Conservation (phyloP, 2,113 vertebrate species). For the Perca flavescens region DNA sequence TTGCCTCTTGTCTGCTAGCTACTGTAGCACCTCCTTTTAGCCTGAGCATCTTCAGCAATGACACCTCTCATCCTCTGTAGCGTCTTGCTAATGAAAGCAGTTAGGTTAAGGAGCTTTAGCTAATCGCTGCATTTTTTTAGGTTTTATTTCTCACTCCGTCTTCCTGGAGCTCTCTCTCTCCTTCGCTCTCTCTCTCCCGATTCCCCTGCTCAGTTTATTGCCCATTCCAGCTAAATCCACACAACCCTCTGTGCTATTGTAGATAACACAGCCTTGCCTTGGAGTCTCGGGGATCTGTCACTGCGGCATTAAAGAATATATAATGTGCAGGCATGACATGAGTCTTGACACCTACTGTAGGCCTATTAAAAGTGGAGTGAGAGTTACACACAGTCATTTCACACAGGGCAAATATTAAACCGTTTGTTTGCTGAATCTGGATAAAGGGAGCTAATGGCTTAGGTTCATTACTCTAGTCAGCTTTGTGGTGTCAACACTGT, state of each 20-base stretch:
- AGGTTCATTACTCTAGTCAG: slow-evolving; percentile 46
- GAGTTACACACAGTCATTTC: slow-evolving; percentile 39
- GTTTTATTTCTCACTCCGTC: slow-evolving; percentile 19
- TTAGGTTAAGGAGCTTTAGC: slow-evolving; percentile 69
- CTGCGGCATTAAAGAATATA: slow-evolving; percentile 44
- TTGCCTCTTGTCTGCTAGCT: slow-evolving; percentile 18
- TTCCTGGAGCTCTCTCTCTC: slow-evolving; percentile 5
- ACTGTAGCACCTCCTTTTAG: slow-evolving; percentile 30
- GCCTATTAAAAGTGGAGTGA: slow-evolving; percentile 39
- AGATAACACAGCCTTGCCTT: slow-evolving; percentile 67
- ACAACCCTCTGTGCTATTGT: slow-evolving; percentile 55
- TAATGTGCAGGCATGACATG: slow-evolving; percentile 52
- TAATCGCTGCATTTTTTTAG: slow-evolving; percentile 56
- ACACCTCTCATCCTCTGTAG: slow-evolving; percentile 50
- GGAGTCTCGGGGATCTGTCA: slow-evolving; percentile 55
- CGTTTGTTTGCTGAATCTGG: slow-evolving; percentile 35
- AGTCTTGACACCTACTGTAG: slow-evolving; percentile 61
- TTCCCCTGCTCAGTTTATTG: slow-evolving; percentile 52
- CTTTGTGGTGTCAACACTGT: slow-evolving; percentile 33
- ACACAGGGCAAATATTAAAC: slow-evolving; percentile 35
- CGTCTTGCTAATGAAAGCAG: slow-evolving; percentile 58
- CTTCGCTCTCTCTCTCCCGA: slow-evolving; percentile 6
- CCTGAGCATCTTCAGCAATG: slow-evolving; percentile 35
- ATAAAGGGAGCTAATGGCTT: slow-evolving; percentile 42
- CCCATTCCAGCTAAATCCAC: slow-evolving; percentile 65